phyloP scores from a whole-genome alignment of 2,113 vertebrate species.

The Eretmochelys imbricata region DNA sequence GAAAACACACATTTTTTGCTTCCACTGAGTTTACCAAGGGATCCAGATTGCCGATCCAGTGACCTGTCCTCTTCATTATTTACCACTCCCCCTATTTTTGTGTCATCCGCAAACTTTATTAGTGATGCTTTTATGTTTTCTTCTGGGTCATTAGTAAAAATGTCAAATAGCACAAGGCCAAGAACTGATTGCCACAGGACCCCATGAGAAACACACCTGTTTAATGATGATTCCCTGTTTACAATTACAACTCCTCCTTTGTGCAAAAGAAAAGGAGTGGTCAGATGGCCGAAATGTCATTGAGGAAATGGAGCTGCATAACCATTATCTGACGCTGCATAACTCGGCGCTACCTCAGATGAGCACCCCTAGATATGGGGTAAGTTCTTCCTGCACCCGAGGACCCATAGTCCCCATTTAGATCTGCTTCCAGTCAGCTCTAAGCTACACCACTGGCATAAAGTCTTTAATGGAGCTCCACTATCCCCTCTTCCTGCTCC shows the following conservation, averaged over 20 bases:
- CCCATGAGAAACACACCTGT: neutral
- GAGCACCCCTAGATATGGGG: neutral
- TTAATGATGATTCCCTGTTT: neutral
- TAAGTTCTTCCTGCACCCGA: neutral
- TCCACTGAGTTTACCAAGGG: neutral
- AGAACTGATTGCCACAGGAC: neutral
- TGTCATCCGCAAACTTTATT: neutral
- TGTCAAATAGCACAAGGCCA: neutral
- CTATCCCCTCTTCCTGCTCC: rapidly evolving
- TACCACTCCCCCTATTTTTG: neutral
- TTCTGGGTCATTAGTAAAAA: neutral
- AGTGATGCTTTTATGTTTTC: neutral
- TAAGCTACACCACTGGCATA: rapidly evolving
- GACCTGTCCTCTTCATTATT: neutral
- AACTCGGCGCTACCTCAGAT: neutral
- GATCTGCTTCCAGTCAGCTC: neutral
- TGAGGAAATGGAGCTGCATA: neutral
- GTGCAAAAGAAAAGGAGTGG: conserved; percentile 7
- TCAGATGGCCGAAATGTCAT: neutral
- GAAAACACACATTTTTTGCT: neutral
- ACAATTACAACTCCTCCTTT: neutral
- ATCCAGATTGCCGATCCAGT: neutral
- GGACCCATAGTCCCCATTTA: neutral
- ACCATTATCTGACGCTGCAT: neutral
- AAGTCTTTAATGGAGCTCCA: rapidly evolving